These are phyloP conservation scores for Lerema accius DNA, from an alignment of 1,140 invertebrate genomes.

Conservation along the genomic window DNA sequence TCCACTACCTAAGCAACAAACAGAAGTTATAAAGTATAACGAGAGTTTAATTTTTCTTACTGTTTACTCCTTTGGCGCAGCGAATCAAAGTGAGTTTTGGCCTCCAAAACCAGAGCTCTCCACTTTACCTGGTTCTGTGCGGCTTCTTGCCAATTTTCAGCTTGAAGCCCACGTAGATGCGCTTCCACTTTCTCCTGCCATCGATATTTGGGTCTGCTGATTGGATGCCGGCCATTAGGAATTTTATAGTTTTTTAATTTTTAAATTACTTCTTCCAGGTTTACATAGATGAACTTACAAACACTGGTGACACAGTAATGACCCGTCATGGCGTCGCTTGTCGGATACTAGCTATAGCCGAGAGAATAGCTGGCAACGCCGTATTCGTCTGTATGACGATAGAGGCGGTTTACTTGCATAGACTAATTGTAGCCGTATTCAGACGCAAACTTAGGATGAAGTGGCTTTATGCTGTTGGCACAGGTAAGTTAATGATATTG, in stretches of 20 bases:
- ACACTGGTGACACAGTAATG: constrained; percentile 72
- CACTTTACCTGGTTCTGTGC: no score
- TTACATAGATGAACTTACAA: constrained; percentile 79
- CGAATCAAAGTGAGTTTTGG: no score
- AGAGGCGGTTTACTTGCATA: constrained; percentile 84
- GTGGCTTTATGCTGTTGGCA: constrained; percentile 70
- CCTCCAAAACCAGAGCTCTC: no score
- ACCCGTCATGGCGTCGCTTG: constrained; percentile 75
- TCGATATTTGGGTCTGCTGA: no score
- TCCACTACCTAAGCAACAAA: no score
- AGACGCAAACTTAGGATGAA: constrained; percentile 71
- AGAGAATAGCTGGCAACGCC: constrained; percentile 77
- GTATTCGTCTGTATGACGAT: constrained; percentile 85
- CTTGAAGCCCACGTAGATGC: no score
- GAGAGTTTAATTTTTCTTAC: no score
- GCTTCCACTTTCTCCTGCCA: no score
- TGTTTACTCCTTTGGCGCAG: no score
- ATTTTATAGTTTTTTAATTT: constrained; percentile 6
- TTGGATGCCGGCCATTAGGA: no score
- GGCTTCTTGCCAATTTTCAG: no score
- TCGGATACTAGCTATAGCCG: constrained; percentile 77
- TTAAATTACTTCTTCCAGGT: constrained; percentile 51
- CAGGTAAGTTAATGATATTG: constrained; percentile 53
- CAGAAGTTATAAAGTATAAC: no score
- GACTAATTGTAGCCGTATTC: constrained; percentile 84